Evolutionary conservation across 2,797 vertebrate genomes (phyloP), one percentile per base, ranked within the genome.

Genomic region (Hemibagrus guttatus): DNA sequence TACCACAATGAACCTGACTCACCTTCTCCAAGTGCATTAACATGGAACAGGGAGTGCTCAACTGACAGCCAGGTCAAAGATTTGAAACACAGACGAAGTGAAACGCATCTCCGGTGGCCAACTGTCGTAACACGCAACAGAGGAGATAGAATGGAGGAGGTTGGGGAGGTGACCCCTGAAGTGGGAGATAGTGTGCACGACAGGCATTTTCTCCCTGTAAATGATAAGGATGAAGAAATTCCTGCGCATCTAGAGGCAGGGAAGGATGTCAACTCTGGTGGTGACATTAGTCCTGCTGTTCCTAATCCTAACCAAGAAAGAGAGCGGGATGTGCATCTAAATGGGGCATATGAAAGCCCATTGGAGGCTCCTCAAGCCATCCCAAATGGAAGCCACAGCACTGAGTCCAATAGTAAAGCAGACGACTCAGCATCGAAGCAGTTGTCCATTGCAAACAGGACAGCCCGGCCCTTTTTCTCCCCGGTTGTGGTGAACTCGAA

Each of bases 401-500:
- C 91, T 80, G 92, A 94, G 75, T 96, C 93, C 91, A 96, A 94
- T 0, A 96, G 96, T 91, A 96, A 91, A 75, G 78, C 85, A 16
- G 87, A 90, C 42, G 91, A 89, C 75, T 58, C 91, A 16, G 82
- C 89, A 84, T 88, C 93, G 71, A 96, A 94, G 90, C 95, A 97
- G 89, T 17, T 90, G 0, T 84, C 95, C 0, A 97, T 97, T 92
- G 91, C 95, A 88, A 99, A 99, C 92, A 95, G 97, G 91, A 98
- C 97, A 0, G 98, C 98, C 90, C 96, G 95, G 86, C 98, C 98
- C 0, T 99, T 99, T 9, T 97, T 97, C 89, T 96, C 96, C 0
- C 93, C 95, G 0, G 86, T 89, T n/a, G 92, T 92, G 2, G 93
- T 94, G 58, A 93, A 90, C 81, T 91, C 91, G 74, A 86, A 91